Evolutionary conservation across 2,113 vertebrate genomes (phyloP).

Genomic region (Apteryx mantelli): DNA sequence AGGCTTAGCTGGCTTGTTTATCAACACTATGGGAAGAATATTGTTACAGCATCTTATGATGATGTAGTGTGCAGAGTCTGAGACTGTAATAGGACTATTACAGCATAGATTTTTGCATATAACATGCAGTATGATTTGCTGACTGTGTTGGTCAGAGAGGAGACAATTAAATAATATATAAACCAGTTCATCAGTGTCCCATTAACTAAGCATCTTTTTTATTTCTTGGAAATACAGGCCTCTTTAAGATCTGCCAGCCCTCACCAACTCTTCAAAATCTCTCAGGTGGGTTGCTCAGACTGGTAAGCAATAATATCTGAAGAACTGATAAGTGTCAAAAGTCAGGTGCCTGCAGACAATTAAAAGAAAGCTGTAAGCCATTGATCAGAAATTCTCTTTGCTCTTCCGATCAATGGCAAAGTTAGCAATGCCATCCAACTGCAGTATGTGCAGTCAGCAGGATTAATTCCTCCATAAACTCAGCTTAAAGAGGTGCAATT

Average conservation of each 20-base stretch:
- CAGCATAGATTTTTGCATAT: neutral
- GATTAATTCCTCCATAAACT: slow-evolving; percentile 44
- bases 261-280: neutral
- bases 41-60: neutral
- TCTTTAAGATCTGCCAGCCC: slow-evolving; percentile 13
- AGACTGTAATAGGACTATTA: neutral
- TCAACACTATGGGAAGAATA: neutral
- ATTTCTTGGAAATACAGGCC: neutral
- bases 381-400: slow-evolving; percentile 51
- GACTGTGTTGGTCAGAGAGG: neutral
- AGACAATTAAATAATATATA: neutral
- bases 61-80: neutral
- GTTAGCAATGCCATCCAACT: slow-evolving; percentile 15
- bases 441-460: neutral
- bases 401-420: slow-evolving; percentile 39
- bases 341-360: neutral
- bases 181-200: neutral
- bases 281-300: neutral
- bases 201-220: neutral
- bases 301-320: slow-evolving; percentile 16
- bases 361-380: slow-evolving; percentile 22
- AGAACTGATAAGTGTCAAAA: slow-evolving; percentile 9
- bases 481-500: slow-evolving; percentile 1
- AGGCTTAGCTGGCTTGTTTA: neutral
- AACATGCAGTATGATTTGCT: neutral